A percentile compares a stretch with the other conserved stretches of the same genome.
Evolutionary conservation across 2,888 invertebrate genomes (phyloP).

Genomic region (Eupithecia centaureata): DNA sequence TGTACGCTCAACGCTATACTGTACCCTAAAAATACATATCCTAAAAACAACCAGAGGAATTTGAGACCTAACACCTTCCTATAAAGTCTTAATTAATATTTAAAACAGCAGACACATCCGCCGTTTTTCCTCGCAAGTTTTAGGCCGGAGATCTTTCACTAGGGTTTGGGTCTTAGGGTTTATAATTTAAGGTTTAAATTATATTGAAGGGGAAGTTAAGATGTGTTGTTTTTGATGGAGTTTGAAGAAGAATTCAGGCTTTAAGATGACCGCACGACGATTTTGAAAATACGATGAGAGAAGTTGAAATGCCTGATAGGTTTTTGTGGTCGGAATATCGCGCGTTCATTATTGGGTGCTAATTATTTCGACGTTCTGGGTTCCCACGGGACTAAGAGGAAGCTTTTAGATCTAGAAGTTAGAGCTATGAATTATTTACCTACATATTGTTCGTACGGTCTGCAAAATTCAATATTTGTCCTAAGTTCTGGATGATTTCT

Average conservation of each 20-base stretch:
- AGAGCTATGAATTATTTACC: too few relatives aligned
- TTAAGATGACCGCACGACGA: constrained; percentile 63
- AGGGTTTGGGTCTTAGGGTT: constrained; percentile 26
- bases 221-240: constrained; percentile 28
- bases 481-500: too few relatives aligned
- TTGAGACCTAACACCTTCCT: constrained; percentile 25
- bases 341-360: constrained; percentile 74
- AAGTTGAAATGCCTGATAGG: constrained; percentile 71
- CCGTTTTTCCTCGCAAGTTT: constrained; percentile 16
- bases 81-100: constrained; percentile 32
- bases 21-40: constrained; percentile 31
- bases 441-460: too few relatives aligned
- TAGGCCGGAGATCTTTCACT: background rate
- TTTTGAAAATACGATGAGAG: constrained; percentile 81
- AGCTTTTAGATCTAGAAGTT: background rate
- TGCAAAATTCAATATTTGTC: too few relatives aligned
- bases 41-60: constrained; percentile 19
- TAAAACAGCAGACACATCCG: background rate
- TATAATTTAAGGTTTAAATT: constrained; percentile 29
- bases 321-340: constrained; percentile 72
- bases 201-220: background rate
- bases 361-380: constrained; percentile 61
- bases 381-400: constrained; percentile 18
- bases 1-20: constrained; percentile 40
- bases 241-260: constrained; percentile 45